A percentile compares a stretch with the other conserved stretches of the same genome.
Evolutionary conservation across 1,140 invertebrate species (phyloP).

Genomic region (Pomacea maculata): DNA sequence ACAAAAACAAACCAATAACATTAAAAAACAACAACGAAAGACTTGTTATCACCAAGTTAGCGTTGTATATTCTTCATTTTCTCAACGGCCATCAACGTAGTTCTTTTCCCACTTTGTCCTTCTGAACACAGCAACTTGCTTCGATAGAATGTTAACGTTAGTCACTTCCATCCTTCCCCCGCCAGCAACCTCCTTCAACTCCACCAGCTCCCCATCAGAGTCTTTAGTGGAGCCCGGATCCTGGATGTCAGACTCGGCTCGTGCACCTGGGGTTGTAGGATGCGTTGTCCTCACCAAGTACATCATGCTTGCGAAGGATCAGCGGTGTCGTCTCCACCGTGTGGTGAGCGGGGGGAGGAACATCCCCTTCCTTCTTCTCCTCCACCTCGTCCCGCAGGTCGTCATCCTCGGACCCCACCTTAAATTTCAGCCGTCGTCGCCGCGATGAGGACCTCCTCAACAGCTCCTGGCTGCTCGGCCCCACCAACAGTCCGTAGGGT

Average conservation of each 20-base stretch:
- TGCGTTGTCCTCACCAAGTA: slow-evolving; percentile 23
- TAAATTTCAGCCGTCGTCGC: slow-evolving; percentile 34
- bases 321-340: slow-evolving; percentile 21
- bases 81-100: too few species aligned
- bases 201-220: too few species aligned
- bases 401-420: slow-evolving; percentile 17
- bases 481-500: slow-evolving; percentile 29
- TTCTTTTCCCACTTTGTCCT: too few species aligned
- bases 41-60: too few species aligned
- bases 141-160: too few species aligned
- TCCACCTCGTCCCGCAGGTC: neutral
- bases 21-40: too few species aligned
- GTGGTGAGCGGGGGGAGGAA: neutral
- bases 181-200: too few species aligned
- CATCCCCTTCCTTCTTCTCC: neutral
- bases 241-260: slow-evolving; percentile 12
- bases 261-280: neutral
- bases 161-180: too few species aligned
- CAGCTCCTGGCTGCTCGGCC: slow-evolving; percentile 37
- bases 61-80: too few species aligned
- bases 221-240: too few species aligned
- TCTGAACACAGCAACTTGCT: too few species aligned
- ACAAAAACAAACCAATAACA: too few species aligned
- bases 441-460: slow-evolving; percentile 35
- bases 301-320: slow-evolving; percentile 20